Base-by-base conservation (phyloP, 2,113 vertebrate species). In the Coptodon rendalli region DNA sequence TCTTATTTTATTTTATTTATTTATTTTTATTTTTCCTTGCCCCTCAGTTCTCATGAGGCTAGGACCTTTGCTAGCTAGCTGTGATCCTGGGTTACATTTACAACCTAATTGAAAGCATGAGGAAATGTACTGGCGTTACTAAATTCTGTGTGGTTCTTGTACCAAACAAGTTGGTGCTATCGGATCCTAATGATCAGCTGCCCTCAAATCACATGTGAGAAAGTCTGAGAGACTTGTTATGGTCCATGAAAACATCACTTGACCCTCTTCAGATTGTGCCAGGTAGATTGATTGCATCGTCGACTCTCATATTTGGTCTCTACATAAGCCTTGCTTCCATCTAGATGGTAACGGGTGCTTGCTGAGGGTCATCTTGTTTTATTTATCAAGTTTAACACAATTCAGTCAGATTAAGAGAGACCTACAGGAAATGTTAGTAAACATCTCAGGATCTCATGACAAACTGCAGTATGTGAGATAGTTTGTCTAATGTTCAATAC, bases 181-280 rank as follows among this genome's bases (percentile, higher is more conserved):
- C 0, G 2, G 40, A 45, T 16, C 40, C n/a, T 73, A 27, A 45
- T 27, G 14, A 27, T 45, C 40, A 43, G 36, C 19, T 6, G 63
- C 36, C n/a, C 0, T 71, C n/a, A 40, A 0, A 14, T 71, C 36
- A 43, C n/a, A 43, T 71, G 36, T 40, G n/a, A 71, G 2, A 7
- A n/a, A 68, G 31, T 63, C 59, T 63, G 29, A 63, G 29, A 1
- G 59, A 34, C 59, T 61, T 34, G 63, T 40, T 40, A 40, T 68
- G 63, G 63, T 40, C 36, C 63, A 68, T 40, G 63, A 40, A 71
- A 71, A 24, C n/a, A 71, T 71, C n/a, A 40, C n/a, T 22, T 68
- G 66, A 71, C 12, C 7, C 36, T 43, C n/a, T 71, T 24, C n/a
- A 71, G 66, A 24, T 71, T 43, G 34, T 38, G 6, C 36, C n/a